Percentiles rank a stretch among this genome's conserved stretches.
Conservation (phyloP, 2,113 vertebrate species). For the Spea bombifrons region DNA sequence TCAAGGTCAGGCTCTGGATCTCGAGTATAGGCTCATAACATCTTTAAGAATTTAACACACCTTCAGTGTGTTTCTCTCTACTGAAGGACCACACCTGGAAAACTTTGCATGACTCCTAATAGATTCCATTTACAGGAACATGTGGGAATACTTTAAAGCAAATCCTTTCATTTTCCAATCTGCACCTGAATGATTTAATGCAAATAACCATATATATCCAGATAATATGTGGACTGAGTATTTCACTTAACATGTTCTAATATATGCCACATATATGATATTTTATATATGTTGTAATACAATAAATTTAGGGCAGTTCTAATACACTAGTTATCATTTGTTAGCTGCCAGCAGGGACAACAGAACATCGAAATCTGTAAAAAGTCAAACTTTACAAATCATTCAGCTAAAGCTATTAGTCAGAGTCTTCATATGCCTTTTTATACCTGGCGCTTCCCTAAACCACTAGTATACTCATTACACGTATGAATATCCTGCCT, state of each 20-base stretch:
- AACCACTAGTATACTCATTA: conserved; percentile 58
- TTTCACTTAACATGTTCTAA: conserved; percentile 49
- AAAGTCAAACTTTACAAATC: conserved; percentile 54
- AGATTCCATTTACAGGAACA: too few species aligned
- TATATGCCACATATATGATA: conserved; percentile 12
- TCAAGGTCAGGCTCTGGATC: too few species aligned
- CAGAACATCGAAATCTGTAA: conserved; percentile 57
- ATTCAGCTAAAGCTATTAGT: conserved; percentile 54
- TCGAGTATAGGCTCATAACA: too few species aligned
- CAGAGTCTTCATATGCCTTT: conserved; percentile 64
- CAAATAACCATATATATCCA: too few species aligned
- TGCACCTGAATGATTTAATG: too few species aligned
- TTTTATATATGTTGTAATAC: conserved; percentile 44
- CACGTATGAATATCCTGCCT: conserved; percentile 34
- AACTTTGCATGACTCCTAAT: too few species aligned
- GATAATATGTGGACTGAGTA: conserved; percentile 49
- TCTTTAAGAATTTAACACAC: too few species aligned
- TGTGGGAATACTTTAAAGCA: too few species aligned
- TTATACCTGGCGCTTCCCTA: conserved; percentile 64
- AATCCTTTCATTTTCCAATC: too few species aligned
- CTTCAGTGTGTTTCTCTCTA: too few species aligned
- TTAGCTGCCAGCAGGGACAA: conserved; percentile 57
- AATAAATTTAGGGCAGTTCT: conserved; percentile 37
- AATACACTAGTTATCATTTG: conserved; percentile 56
- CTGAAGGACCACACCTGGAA: too few species aligned